Evolutionary conservation across 2,797 vertebrate genomes (phyloP).

Genomic region (Mastacembelus armatus): DNA sequence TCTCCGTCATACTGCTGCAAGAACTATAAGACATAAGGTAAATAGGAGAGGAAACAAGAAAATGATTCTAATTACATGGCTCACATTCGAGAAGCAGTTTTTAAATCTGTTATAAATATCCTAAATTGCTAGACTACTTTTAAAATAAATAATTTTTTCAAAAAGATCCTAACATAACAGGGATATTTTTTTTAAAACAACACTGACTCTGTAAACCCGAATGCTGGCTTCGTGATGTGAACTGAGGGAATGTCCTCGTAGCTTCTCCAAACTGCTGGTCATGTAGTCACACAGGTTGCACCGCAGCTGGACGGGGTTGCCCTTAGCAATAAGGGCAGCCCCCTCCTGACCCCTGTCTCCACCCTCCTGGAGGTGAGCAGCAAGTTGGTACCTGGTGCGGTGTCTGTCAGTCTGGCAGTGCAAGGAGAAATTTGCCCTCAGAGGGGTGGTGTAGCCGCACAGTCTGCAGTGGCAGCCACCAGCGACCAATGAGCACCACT

Average conservation of each 20-base stretch:
- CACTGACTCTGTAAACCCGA: slow-evolving; percentile 94
- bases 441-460: slow-evolving; percentile 96
- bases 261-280: slow-evolving; percentile 96
- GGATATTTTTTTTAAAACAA: neutral
- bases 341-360: slow-evolving; percentile 87
- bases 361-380: slow-evolving; percentile 91
- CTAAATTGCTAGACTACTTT: neutral
- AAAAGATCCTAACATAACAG: neutral
- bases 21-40: slow-evolving; percentile 81
- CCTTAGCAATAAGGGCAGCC: slow-evolving; percentile 88
- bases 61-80: neutral
- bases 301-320: slow-evolving; percentile 93
- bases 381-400: slow-evolving; percentile 95
- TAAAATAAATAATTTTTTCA: neutral
- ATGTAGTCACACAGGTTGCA: slow-evolving; percentile 97
- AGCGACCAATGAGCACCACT: slow-evolving; percentile 95
- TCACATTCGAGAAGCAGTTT: neutral
- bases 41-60: neutral
- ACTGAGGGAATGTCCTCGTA: slow-evolving; percentile 93
- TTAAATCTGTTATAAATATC: neutral
- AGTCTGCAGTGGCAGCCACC: slow-evolving; percentile 96
- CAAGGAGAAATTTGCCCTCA: slow-evolving; percentile 98
- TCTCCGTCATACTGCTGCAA: slow-evolving; percentile 94
- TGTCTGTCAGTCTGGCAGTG: slow-evolving; percentile 99
- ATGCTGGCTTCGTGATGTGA: slow-evolving; percentile 94